Base-by-base conservation (phyloP, 2,888 invertebrate species). In the Imbricaverruca yamaguchii region DNA sequence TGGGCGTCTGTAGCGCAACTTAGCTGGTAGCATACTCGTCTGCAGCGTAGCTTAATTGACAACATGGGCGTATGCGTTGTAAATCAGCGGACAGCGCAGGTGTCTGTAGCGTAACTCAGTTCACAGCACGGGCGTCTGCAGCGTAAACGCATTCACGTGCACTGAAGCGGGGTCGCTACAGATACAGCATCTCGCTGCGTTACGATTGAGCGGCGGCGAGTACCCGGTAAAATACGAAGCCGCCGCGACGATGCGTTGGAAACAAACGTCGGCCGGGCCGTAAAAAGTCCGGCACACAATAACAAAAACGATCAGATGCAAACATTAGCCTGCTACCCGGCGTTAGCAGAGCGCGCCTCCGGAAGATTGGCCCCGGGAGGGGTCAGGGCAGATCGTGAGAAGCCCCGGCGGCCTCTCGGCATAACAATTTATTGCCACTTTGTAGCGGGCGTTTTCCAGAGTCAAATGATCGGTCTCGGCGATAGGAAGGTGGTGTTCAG, bases 251-350 rank as follows among this genome's bases (percentile, higher is more conserved):
- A 10, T 23, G 65, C 23, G n/a, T 23, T 18, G 18, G 23, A 23
- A n/a, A 65, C n/a, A 65, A 18, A 23, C 65, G n/a, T 13, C 65
- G 10, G 3, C 23, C 23, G 65, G n/a, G 65, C 65, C 65, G 65
- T 61, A 65, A 65, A 65, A 65, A 65, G n/a, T 18, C 9, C 65
- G 11, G n/a, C 23, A 8, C 23, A 12, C 65, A 23, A 23, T 23
- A 9, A 23, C 23, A 65, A 65, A 65, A 65, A 65, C 65, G 65
- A 23, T 10, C 65, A 65, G 65, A 8, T 23, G 23, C 65, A 65
- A 65, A 65, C 65, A 23, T 23, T 23, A 23, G 65, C 65, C 65
- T 61, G 65, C 65, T 65, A 65, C 65, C 65, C n/a, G 65, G 65
- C 65, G 65, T 65, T 65, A 65, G 65, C 65, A 11, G 23, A 13